Base-by-base conservation (phyloP, 1,140 invertebrate genomes). In the Daktulosphaira vitifoliae region DNA sequence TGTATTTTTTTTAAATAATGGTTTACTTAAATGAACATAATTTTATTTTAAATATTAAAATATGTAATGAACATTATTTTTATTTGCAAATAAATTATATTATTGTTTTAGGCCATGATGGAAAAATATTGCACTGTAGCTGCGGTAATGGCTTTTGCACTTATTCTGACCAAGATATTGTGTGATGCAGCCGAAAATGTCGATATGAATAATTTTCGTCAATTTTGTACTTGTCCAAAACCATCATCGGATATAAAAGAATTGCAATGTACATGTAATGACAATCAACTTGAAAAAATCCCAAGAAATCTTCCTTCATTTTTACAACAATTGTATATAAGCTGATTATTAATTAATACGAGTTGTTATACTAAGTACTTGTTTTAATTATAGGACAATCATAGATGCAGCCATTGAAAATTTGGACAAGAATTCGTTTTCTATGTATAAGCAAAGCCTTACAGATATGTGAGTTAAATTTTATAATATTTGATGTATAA, bases 71-170 rank as follows among this genome's bases (percentile, higher is more conserved):
- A n/a, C n/a, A n/a, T n/a, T n/a, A n/a, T n/a, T n/a, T n/a, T n/a
- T n/a, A n/a, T n/a, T n/a, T n/a, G n/a, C n/a, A n/a, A n/a, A n/a
- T n/a, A n/a, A n/a, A n/a, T n/a, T n/a, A n/a, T n/a, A n/a, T n/a
- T n/a, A n/a, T 48, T 20, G 15, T 59, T 59, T 18, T n/a, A 59
- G 54, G 3, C 38, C 9, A 59, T 18, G 26, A 59, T 59, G 54
- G 5, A 7, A 11, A 50, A 26, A 50, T 2, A 50, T 9, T 5
- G 6, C 1, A 1, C 16, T 5, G 44, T 9, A 3, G 18, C 9
- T 0, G 23, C 25, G 1, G 3, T 25, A 2, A 15, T 9, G 1
- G 39, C 25, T 13, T 2, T 18, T n/a, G 16, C n/a, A 7, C 1
- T 59, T 4, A 59, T 42, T 4, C 6, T 44, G 3, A 4, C 39